phyloP scores from a whole-genome alignment of 1,140 invertebrate species.

The Palaemon carinicauda region DNA sequence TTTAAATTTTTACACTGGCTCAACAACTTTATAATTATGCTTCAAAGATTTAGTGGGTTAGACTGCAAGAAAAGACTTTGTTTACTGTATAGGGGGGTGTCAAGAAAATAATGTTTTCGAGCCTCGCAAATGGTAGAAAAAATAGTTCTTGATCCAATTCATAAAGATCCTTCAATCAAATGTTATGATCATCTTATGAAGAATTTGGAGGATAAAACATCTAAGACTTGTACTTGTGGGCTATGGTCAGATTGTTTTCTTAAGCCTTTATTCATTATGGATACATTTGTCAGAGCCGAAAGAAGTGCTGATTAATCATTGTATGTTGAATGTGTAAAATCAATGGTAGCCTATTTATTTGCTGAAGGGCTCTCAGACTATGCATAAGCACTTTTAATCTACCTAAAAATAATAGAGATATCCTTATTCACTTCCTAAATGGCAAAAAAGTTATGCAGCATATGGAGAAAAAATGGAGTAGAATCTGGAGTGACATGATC shows the following conservation, averaged over 20 bases:
- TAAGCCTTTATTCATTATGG: too few species aligned
- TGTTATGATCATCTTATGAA: too few species aligned
- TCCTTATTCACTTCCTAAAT: neutral
- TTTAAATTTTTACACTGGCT: neutral
- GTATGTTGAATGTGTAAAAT: neutral
- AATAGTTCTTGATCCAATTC: too few species aligned
- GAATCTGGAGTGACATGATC: neutral
- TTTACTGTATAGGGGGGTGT: neutral
- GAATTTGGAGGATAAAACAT: too few species aligned
- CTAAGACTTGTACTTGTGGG: too few species aligned
- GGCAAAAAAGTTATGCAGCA: neutral
- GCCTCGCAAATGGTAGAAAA: too few species aligned
- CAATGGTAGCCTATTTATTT: neutral
- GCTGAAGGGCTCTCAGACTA: neutral
- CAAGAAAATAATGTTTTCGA: too few species aligned
- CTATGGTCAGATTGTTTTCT: too few species aligned
- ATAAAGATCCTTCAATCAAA: too few species aligned
- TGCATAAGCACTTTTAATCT: too few species aligned
- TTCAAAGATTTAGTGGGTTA: neutral
- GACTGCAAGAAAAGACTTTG: neutral
- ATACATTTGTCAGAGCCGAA: neutral
- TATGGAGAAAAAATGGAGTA: neutral
- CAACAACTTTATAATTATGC: constrained; percentile 7
- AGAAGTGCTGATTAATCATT: neutral
- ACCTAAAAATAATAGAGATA: too few species aligned